Conservation (phyloP, 2,113 vertebrate genomes). For the Amphiprion ocellaris region DNA sequence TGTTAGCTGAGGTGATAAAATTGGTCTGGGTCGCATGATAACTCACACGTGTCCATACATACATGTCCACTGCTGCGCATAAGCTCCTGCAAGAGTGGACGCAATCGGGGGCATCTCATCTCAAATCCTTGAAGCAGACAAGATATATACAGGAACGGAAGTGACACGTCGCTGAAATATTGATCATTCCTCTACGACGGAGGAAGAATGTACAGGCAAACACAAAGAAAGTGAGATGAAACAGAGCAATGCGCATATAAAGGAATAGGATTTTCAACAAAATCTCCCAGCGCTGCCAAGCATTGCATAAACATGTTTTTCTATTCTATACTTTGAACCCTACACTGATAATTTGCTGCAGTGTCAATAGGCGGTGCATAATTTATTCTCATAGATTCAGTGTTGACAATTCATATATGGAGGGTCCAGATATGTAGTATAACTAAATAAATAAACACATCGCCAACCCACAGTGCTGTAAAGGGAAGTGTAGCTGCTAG, state of each 20-base stretch:
- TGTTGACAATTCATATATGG: constrained; percentile 38
- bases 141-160: constrained; percentile 76
- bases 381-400: constrained; percentile 54
- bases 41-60: constrained; percentile 18
- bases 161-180: constrained; percentile 83
- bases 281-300: neutral
- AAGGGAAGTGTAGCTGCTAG: constrained; percentile 46
- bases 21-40: constrained; percentile 38
- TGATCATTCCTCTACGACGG: constrained; percentile 71
- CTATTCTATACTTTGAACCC: constrained; percentile 22
- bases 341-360: constrained; percentile 35
- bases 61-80: constrained; percentile 32
- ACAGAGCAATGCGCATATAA: constrained; percentile 47
- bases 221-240: constrained; percentile 60
- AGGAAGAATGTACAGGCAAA: constrained; percentile 47
- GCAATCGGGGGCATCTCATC: constrained; percentile 33
- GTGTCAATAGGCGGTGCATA: constrained; percentile 46
- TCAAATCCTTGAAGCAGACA: constrained; percentile 56
- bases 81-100: constrained; percentile 4
- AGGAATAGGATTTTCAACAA: constrained; percentile 35
- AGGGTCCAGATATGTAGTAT: constrained; percentile 30
- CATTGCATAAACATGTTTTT: constrained; percentile 27
- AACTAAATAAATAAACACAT: constrained; percentile 64
- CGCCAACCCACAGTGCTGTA: constrained; percentile 27
- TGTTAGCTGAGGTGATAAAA: constrained; percentile 71